Base-by-base conservation (phyloP, 2,888 invertebrate species). In the Horisme vitalbata region DNA sequence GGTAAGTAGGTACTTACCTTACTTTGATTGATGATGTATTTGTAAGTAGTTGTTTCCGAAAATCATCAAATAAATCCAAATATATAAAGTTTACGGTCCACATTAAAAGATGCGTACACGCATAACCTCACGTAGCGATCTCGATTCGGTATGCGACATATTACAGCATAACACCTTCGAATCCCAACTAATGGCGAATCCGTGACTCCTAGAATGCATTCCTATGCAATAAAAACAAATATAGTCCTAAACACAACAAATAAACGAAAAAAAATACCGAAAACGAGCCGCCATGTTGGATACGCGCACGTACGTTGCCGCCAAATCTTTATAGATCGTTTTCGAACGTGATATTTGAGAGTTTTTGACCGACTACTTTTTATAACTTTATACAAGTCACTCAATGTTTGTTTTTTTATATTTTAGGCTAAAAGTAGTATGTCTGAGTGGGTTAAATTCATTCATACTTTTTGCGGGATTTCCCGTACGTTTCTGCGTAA, bases 211-310 rank as follows among this genome's bases (percentile, higher is more conserved):
- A 73, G 69, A 84, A 84, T 81, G 76, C 75, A 79, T 79, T 70
- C 74, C 75, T 56, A 35, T 63, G 80, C 81, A 83, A 87, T 86
- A 87, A 88, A 87, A 84, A 83, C 87, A 87, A 87, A 87, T 84
- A 83, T 80, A 80, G 75, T 59, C 50, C 63, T 62, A 71, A 79
- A 79, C 67, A 75, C 71, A 82, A 84, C 80, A 84, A 84, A 86
- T 84, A 83, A 74, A 72, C 65, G 31, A 45, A 61, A 76, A 83
- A 80, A 83, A 78, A 74, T 41, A 39, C 47, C 46, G 41, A 52
- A 53, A 57, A 49, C 44, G 36, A 37, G 14, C 45, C 45, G 46
- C 52, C 57, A 54, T 50, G 26, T 55, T 54, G 35, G 35, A 34
- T 63, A 61, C 59, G 71, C 81, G 81, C 85, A 83, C 84, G 82